Evolutionary conservation across 2,113 vertebrate species (phyloP).

Genomic region (Turnix velox): DNA sequence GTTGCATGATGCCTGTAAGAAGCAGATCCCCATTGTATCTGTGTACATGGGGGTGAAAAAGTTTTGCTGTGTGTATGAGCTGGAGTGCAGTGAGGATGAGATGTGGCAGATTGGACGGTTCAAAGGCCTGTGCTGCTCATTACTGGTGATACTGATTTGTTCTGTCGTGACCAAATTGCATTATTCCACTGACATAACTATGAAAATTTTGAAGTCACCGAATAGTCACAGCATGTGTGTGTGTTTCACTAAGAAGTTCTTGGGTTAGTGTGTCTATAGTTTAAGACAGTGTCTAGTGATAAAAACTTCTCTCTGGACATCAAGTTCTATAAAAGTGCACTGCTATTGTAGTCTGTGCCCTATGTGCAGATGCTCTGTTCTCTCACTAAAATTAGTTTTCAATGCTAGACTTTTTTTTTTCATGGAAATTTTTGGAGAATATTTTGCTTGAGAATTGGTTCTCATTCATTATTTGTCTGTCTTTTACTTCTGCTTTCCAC

Average conservation of each 20-base stretch:
- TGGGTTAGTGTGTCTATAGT: neutral
- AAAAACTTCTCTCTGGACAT: neutral
- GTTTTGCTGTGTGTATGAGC: neutral
- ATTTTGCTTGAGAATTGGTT: neutral
- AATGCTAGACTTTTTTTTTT: neutral
- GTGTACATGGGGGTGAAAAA: neutral
- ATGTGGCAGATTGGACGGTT: neutral
- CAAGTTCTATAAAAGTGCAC: neutral
- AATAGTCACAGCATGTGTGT: neutral
- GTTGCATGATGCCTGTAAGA: neutral
- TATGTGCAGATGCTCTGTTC: neutral
- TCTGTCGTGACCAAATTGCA: neutral
- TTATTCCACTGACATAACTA: neutral
- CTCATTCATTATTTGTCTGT: neutral
- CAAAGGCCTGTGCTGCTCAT: neutral
- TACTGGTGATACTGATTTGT: neutral
- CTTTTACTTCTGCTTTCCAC: neutral
- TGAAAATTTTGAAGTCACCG: neutral
- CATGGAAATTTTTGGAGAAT: neutral
- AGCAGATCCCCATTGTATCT: neutral
- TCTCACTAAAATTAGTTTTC: neutral
- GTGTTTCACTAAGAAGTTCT: neutral
- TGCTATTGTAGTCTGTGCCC: neutral
- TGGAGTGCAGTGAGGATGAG: rapidly evolving
- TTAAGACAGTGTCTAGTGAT: neutral